Percentiles rank a stretch among this genome's conserved stretches.
phyloP scores from a whole-genome alignment of 2,888 invertebrate genomes.

The Amaurobius ferox region DNA sequence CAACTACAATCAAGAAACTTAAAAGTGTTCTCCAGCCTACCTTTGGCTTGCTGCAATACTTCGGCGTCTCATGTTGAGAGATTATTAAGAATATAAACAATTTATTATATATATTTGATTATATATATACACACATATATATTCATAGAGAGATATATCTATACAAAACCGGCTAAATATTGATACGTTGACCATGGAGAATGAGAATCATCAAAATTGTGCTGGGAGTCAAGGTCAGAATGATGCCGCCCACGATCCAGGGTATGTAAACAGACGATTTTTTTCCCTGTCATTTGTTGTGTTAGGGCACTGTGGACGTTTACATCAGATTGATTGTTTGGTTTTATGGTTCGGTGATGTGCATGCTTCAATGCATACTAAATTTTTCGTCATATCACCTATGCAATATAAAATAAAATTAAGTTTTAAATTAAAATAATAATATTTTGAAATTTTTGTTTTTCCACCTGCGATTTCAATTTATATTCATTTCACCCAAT shows the following conservation, averaged over 20 bases:
- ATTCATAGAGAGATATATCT: slow-evolving; percentile 26
- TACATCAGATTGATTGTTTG: too few relatives aligned
- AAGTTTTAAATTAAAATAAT: too few relatives aligned
- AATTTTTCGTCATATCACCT: too few relatives aligned
- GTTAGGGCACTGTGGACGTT: too few relatives aligned
- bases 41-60: slow-evolving; percentile 7
- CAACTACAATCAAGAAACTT: slow-evolving; percentile 18
- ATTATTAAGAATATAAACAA: slow-evolving; percentile 21
- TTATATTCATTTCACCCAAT: too few relatives aligned
- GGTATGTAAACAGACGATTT: slow-evolving; percentile 31
- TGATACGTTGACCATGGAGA: slow-evolving; percentile 43
- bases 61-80: slow-evolving; percentile 11
- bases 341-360: too few relatives aligned
- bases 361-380: too few relatives aligned
- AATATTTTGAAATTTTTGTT: too few relatives aligned
- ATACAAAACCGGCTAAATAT: slow-evolving; percentile 36
- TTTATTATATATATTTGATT: slow-evolving; percentile 31
- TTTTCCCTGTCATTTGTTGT: background rate
- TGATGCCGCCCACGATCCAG: slow-evolving; percentile 68
- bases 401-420: too few relatives aligned
- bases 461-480: too few relatives aligned
- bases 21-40: slow-evolving; percentile 9
- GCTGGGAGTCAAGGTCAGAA: slow-evolving; percentile 62
- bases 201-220: slow-evolving; percentile 67
- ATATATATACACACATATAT: slow-evolving; percentile 51